A percentile compares a stretch with the other conserved stretches of the same genome.
Conservation (phyloP, 2,113 vertebrate genomes). For the Pogona vitticeps region DNA sequence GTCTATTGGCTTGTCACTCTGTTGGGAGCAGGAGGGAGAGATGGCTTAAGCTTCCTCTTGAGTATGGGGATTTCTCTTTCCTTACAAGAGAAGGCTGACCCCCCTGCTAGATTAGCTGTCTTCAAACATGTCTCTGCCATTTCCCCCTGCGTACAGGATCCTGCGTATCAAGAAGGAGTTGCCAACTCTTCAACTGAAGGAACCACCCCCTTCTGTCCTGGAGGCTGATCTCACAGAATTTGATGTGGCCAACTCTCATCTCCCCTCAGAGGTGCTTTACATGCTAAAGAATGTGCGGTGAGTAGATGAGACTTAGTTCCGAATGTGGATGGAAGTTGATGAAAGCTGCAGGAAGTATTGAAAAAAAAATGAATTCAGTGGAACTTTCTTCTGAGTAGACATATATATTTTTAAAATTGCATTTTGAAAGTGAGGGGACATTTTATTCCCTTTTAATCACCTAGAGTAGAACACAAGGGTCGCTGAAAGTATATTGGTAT, state of each 20-base stretch:
- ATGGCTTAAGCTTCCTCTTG: background rate
- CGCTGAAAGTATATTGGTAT: no score
- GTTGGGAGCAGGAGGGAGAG: background rate
- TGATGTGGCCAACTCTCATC: slow-evolving; percentile 90
- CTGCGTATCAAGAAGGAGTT: slow-evolving; percentile 91
- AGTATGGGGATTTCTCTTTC: background rate
- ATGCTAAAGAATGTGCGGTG: slow-evolving; percentile 98
- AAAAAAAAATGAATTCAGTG: no score
- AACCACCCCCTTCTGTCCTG: slow-evolving; percentile 88
- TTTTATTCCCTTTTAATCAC: no score
- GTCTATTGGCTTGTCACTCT: background rate
- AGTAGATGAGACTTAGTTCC: slow-evolving; percentile 39
- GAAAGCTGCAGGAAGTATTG: background rate
- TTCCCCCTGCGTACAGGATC: slow-evolving; percentile 71
- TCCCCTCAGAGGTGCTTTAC: slow-evolving; percentile 96
- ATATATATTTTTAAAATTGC: no score
- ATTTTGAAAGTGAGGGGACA: no score
- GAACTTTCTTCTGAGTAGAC: no score
- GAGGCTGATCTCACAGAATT: slow-evolving; percentile 92
- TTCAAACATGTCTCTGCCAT: background rate
- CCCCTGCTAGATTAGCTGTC: background rate
- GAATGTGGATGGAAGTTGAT: no score
- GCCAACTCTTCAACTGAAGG: slow-evolving; percentile 89
- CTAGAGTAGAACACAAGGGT: no score
- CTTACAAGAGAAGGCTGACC: background rate